Conservation (phyloP, 2,113 vertebrate genomes). For the Axis porcinus region DNA sequence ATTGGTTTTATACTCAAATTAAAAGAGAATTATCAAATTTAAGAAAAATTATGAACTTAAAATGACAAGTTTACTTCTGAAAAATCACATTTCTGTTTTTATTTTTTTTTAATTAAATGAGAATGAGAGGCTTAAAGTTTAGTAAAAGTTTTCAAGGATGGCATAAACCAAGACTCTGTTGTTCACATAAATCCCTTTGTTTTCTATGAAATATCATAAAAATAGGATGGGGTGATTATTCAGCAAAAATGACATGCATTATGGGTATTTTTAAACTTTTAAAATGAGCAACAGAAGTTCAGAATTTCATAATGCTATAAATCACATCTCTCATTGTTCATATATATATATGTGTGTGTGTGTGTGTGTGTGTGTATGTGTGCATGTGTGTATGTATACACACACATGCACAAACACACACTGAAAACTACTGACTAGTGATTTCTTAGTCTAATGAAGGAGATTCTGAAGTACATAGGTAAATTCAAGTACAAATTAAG, state of each 20-base stretch:
- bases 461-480: not conserved
- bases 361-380: accelerated
- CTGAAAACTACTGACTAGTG: not conserved
- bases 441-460: not conserved
- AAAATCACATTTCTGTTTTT: not conserved
- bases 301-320: not conserved
- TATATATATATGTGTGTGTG: not conserved
- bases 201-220: not conserved
- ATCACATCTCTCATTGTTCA: not conserved
- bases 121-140: not conserved
- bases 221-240: not conserved
- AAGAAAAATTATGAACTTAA: not conserved
- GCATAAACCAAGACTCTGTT: not conserved
- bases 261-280: not conserved
- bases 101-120: not conserved
- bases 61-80: not conserved
- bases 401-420: not conserved
- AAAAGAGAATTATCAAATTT: not conserved
- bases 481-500: not conserved
- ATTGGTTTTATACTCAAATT: not conserved
- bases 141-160: not conserved
- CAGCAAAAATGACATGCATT: not conserved
- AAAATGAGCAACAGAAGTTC: not conserved
- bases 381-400: not conserved
- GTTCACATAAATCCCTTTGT: not conserved